Evolutionary conservation across 2,888 invertebrate species (phyloP).

Genomic region (Tinea semifulvella): DNA sequence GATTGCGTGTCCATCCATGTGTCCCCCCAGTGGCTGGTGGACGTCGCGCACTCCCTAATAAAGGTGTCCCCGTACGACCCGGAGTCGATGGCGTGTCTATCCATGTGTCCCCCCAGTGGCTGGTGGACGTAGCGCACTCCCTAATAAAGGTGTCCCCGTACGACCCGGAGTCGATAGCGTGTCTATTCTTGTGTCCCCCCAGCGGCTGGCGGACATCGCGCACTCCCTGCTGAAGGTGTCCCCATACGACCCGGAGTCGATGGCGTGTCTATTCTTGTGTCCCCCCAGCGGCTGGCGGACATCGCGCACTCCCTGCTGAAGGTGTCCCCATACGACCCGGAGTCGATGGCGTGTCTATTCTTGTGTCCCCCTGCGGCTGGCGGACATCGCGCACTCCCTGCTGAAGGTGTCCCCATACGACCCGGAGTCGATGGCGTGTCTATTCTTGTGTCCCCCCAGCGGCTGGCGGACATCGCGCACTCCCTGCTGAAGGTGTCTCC

Average conservation of each 20-base stretch:
- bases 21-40: too few species aligned
- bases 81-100: too few species aligned
- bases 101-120: too few species aligned
- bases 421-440: slow-evolving; percentile 95
- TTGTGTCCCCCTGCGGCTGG: slow-evolving; percentile 91
- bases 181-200: too few species aligned
- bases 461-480: slow-evolving; percentile 96
- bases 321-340: slow-evolving; percentile 97
- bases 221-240: slow-evolving; percentile 97
- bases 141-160: slow-evolving; percentile 96
- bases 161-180: too few species aligned
- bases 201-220: slow-evolving; percentile 96
- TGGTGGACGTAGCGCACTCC: slow-evolving; percentile 97
- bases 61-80: too few species aligned
- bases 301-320: slow-evolving; percentile 97
- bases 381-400: slow-evolving; percentile 96
- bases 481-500: slow-evolving; percentile 97
- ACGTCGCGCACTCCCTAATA: too few species aligned
- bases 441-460: slow-evolving; percentile 62
- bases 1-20: too few species aligned
- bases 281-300: slow-evolving; percentile 94
- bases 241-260: slow-evolving; percentile 96
- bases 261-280: too few species aligned
- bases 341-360: slow-evolving; percentile 96
- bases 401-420: slow-evolving; percentile 98